A percentile compares a stretch with the other conserved stretches of the same genome.
Evolutionary conservation across 2,888 invertebrate genomes (phyloP).

Genomic region (Cryptosula pallasiana): DNA sequence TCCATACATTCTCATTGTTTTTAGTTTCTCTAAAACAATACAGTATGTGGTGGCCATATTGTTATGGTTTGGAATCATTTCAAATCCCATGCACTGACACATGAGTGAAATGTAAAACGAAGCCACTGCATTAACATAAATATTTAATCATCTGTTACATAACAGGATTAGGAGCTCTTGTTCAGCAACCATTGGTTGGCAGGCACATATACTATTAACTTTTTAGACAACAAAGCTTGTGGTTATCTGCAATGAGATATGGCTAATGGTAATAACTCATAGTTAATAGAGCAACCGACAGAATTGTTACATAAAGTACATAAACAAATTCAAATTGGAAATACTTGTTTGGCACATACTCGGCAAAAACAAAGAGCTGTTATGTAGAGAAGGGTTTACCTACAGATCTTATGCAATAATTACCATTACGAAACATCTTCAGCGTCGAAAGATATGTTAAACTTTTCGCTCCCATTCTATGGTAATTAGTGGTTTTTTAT

Average conservation of each 20-base stretch:
- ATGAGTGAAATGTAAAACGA: not conserved
- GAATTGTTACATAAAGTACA: not conserved
- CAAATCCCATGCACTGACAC: not conserved
- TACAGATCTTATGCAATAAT: not conserved
- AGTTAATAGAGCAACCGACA: not conserved
- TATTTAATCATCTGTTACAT: not conserved
- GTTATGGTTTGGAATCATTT: not conserved
- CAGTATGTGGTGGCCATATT: not conserved
- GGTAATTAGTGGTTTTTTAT: not conserved
- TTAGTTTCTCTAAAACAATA: slow-evolving; percentile 5
- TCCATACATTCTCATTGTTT: not conserved
- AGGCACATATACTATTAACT: not conserved
- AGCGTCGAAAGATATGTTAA: not conserved
- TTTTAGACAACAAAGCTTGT: not conserved
- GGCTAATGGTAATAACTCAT: not conserved
- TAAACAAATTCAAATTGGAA: not conserved
- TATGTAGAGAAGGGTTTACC: not conserved
- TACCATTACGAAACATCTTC: not conserved
- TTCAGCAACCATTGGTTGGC: not conserved
- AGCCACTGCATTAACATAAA: not conserved
- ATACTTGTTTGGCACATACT: not conserved
- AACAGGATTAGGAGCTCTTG: not conserved
- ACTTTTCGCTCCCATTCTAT: not conserved
- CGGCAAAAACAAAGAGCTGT: not conserved
- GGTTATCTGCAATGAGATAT: not conserved